Evolutionary conservation across 2,797 vertebrate species (phyloP).

Genomic region (Poecilia gillii): DNA sequence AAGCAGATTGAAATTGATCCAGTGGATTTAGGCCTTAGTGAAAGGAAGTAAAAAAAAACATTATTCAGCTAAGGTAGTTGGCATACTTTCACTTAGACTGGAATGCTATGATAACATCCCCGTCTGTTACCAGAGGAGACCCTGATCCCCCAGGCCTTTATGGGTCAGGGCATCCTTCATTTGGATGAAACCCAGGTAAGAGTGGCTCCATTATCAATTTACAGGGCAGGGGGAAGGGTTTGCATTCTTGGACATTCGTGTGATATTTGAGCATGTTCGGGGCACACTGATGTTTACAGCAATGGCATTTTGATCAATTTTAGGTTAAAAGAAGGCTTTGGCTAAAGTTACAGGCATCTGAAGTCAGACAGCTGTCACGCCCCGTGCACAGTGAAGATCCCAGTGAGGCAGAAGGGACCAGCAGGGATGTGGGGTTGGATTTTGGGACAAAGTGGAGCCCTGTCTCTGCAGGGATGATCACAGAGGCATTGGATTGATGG

Average conservation of each 20-base stretch:
- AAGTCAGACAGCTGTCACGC: conserved; percentile 71
- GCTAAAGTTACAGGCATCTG: conserved; percentile 55
- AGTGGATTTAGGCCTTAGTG: conserved; percentile 35
- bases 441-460: conserved; percentile 78
- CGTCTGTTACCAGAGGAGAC: conserved; percentile 59
- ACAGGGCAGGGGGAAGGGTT: conserved; percentile 39
- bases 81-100: conserved; percentile 73
- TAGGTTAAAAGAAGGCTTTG: conserved; percentile 32
- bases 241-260: conserved; percentile 46
- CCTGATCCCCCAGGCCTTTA: conserved; percentile 75
- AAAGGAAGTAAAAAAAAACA: conserved; percentile 64
- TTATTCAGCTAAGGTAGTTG: conserved; percentile 75
- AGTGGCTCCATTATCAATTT: conserved; percentile 61
- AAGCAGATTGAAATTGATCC: conserved; percentile 23
- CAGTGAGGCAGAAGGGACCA: conserved; percentile 34
- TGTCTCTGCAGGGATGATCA: conserved; percentile 77
- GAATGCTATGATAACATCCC: conserved; percentile 80
- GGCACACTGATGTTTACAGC: conserved; percentile 40
- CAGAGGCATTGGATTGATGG: conserved; percentile 77
- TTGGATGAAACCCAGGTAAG: conserved; percentile 69
- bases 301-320: conserved; percentile 43
- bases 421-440: conserved; percentile 40
- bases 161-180: conserved; percentile 66
- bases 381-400: conserved; percentile 47
- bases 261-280: conserved; percentile 58